phyloP scores from a whole-genome alignment of 2,888 invertebrate species.

The Orthonevra nobilis region DNA sequence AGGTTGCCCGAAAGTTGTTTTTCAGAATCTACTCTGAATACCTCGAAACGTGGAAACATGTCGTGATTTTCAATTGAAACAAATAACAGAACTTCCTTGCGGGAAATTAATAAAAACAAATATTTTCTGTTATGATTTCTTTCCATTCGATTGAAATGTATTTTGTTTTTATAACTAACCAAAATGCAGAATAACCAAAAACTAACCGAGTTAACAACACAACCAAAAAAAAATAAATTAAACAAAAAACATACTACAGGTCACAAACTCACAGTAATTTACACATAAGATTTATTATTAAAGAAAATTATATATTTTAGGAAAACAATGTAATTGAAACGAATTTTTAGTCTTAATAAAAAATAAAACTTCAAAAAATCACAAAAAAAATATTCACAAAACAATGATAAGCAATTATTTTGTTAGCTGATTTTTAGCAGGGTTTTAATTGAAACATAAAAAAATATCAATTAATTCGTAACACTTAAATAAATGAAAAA shows the following conservation, averaged over 20 bases:
- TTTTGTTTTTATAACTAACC: too few species aligned
- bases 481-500: not conserved
- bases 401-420: slow-evolving; percentile 63
- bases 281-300: slow-evolving; percentile 44
- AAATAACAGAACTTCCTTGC: too few species aligned
- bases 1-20: too few species aligned
- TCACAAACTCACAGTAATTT: slow-evolving; percentile 61
- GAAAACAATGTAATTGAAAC: slow-evolving; percentile 61
- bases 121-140: too few species aligned
- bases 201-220: slow-evolving; percentile 56
- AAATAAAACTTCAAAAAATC: slow-evolving; percentile 19
- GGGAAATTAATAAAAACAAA: too few species aligned
- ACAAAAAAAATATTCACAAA: slow-evolving; percentile 19
- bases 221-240: slow-evolving; percentile 18
- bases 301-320: slow-evolving; percentile 58
- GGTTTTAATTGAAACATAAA: slow-evolving; percentile 27
- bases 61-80: too few species aligned
- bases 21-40: too few species aligned
- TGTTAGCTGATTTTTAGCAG: slow-evolving; percentile 55
- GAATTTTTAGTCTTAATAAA: slow-evolving; percentile 63
- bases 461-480: not conserved
- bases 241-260: slow-evolving; percentile 50
- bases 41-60: too few species aligned
- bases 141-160: too few species aligned
- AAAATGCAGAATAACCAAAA: not conserved